A percentile compares a stretch with the other conserved stretches of the same genome.
phyloP scores from a whole-genome alignment of 2,113 vertebrate species.

The Myiagra hebetior region DNA sequence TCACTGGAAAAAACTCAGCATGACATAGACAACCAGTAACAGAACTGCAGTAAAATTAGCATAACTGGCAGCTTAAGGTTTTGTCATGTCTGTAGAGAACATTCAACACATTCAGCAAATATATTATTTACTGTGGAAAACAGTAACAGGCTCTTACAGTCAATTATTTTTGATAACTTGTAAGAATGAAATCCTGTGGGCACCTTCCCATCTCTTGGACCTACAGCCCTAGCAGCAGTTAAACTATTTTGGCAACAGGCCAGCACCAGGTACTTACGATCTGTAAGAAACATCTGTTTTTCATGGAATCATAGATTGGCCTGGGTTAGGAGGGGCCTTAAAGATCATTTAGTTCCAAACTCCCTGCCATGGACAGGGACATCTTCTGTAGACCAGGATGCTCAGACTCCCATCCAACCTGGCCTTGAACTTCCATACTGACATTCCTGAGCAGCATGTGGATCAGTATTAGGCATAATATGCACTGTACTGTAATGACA shows the following conservation, averaged over 20 bases:
- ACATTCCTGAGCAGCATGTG: neutral
- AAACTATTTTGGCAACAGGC: neutral
- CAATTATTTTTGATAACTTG: neutral
- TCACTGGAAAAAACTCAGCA: neutral
- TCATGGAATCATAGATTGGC: neutral
- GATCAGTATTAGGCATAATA: neutral
- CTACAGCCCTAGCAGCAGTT: neutral
- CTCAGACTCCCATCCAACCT: neutral
- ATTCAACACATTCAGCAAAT: neutral
- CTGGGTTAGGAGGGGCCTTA: neutral
- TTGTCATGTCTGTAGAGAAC: neutral
- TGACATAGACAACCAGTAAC: neutral
- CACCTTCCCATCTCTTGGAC: neutral
- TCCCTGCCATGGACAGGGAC: neutral
- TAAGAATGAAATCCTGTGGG: neutral
- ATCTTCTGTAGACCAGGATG: neutral
- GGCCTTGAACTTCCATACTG: neutral
- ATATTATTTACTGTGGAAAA: neutral
- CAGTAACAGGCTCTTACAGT: neutral
- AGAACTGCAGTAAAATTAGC: neutral
- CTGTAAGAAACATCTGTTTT: neutral
- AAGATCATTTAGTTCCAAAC: neutral
- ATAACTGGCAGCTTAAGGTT: neutral
- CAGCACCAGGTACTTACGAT: neutral
- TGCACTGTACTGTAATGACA: neutral